Base-by-base conservation (phyloP, 2,113 vertebrate species). In the Caranx melampygus region DNA sequence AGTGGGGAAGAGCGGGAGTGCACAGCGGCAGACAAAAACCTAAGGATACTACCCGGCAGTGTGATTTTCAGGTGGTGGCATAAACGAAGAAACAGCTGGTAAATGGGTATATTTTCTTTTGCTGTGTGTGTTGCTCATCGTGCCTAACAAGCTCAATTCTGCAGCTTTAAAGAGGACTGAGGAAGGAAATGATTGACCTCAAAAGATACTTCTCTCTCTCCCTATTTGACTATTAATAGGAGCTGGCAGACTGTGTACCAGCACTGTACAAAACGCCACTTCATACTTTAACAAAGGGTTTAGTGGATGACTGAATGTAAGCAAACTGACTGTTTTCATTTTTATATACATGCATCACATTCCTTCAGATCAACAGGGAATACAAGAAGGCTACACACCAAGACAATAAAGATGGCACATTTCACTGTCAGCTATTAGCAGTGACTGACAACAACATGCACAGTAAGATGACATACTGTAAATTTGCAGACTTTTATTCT, bases 161-260 rank as follows among this genome's bases (percentile, higher is more conserved):
- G 74, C 75, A 51, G 70, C 66, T 82, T 87, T 82, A 88, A 82
- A 92, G 62, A 74, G 79, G 80, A 77, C 65, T 49, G 79, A 72
- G 81, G 75, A 84, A 81, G 83, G 72, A 81, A 89, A 84, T 92
- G 84, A 86, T 83, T 90, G 89, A 93, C 91, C 91, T 91, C 81
- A 90, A 94, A 93, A 90, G 87, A 88, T 75, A 71, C 87, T 88
- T 88, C 79, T 72, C 74, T 72, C 73, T 72, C 59, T 82, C 63
- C 60, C 51, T 62, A 72, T 88, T 88, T 83, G 82, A 90, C 87
- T 92, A 91, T 92, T 93, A 94, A 94, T 93, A 92, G 84, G 83
- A 88, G 65, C 74, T 74, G 81, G 79, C 81, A 90, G 82, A 72
- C 79, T 78, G 78, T 78, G 75, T 77, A 81, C 72, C 75, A 78